Evolutionary conservation across 1,140 invertebrate species (phyloP), one percentile per base, ranked within the genome.

Genomic region (Nautilus pompilius): DNA sequence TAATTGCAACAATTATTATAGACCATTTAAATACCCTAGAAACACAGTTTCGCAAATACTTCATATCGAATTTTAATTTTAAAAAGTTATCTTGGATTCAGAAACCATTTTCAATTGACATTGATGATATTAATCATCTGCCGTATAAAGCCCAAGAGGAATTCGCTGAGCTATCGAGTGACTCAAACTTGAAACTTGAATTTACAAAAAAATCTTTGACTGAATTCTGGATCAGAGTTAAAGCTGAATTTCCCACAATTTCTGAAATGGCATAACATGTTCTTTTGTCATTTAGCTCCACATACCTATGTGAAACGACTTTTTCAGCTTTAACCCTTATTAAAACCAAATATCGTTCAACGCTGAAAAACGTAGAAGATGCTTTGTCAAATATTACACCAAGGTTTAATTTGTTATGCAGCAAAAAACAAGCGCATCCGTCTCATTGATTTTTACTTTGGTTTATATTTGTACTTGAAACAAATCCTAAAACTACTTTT

Each of bases 41-140:
- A 41, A 41, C 0, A 41, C 36, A 41, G 36, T 41, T 41, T 41
- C 36, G 36, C 36, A 41, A 41, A 41, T 41, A 41, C 36, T 41
- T 41, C 36, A 41, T 13, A 41, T 41, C 36, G n/a, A 13, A 41
- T 41, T 41, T 49, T 15, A 15, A 49, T 49, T 49, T 49, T 20
- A 49, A 49, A 49, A 49, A 49, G 48, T 49, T 49, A 49, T 49
- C 48, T 49, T 49, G 48, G 48, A 49, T 49, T 49, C 48, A 49
- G 20, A 15, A 49, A 49, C 48, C 20, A 49, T 49, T 49, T 49
- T 49, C 48, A 20, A 49, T 49, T 1, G 1, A 20, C 48, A 15
- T 49, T 49, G 20, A 20, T 49, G 48, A 49, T 8, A 49, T 49
- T 49, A 20, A 49, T 20, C 48, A 49, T 49, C 48, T 49, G 0